Percentiles rank a stretch among this genome's conserved stretches.
phyloP scores from a whole-genome alignment of 2,797 vertebrate genomes.

The Acanthurus leucopareius region DNA sequence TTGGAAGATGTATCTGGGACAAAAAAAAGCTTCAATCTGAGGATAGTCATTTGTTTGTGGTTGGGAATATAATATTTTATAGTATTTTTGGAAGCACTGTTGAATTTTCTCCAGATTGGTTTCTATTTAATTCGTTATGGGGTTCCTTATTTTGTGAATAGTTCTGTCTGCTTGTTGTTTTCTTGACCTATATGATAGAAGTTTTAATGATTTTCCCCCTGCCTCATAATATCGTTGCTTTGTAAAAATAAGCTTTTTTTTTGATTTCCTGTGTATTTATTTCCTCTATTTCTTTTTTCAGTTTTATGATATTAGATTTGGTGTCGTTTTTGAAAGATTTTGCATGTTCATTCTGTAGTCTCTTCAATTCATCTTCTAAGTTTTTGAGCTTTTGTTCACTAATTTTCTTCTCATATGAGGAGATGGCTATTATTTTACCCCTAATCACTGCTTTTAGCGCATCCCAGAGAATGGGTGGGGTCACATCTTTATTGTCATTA shows the following conservation, averaged over 20 bases:
- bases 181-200: neutral
- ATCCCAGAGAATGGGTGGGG: neutral
- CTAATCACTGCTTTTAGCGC: neutral
- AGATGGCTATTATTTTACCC: conserved; percentile 22
- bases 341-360: neutral
- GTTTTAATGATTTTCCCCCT: neutral
- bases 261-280: neutral
- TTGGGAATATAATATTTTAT: too few species aligned
- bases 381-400: neutral
- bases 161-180: neutral
- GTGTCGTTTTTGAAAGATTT: neutral
- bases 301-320: neutral
- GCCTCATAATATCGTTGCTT: neutral
- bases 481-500: neutral
- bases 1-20: too few species aligned
- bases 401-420: neutral
- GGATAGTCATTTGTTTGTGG: too few species aligned
- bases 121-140: too few species aligned
- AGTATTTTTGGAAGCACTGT: neutral
- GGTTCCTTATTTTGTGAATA: too few species aligned
- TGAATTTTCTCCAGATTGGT: too few species aligned
- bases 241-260: neutral
- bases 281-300: neutral
- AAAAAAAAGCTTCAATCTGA: too few species aligned
- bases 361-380: neutral